These are phyloP conservation scores for Lycodopsis pacificus DNA, from an alignment of 2,797 vertebrate genomes.

Conservation along the genomic window DNA sequence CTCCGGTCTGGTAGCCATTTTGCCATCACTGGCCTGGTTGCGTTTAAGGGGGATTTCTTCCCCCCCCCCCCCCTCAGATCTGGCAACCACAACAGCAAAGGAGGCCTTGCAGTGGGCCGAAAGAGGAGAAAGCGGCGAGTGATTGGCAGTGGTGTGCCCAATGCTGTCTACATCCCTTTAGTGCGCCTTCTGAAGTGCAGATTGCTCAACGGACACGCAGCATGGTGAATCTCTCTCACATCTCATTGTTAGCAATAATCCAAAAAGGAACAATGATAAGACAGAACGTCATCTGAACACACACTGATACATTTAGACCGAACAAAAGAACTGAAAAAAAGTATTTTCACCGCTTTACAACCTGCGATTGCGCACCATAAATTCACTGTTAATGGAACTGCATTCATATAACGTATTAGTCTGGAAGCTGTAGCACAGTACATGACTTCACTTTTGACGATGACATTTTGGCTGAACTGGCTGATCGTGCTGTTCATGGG, in stretches of 20 bases:
- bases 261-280: neutral
- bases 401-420: neutral
- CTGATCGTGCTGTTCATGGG: neutral
- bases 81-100: conserved; percentile 67
- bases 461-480: too few species aligned
- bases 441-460: too few species aligned
- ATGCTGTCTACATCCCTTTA: conserved; percentile 35
- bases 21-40: conserved; percentile 67
- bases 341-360: too few species aligned
- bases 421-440: too few species aligned
- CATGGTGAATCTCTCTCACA: conserved; percentile 53
- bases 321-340: neutral
- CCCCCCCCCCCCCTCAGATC: conserved; percentile 56
- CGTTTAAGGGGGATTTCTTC: conserved; percentile 67
- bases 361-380: neutral
- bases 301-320: neutral
- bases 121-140: conserved; percentile 68
- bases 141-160: conserved; percentile 58
- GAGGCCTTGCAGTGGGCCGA: conserved; percentile 36
- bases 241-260: conserved; percentile 32
- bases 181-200: conserved; percentile 34
- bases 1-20: conserved; percentile 70
- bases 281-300: neutral
- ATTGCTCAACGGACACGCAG: conserved; percentile 49
- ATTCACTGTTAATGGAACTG: neutral